Base-by-base conservation (phyloP, 2,113 vertebrate species). In the Tetrax tetrax region DNA sequence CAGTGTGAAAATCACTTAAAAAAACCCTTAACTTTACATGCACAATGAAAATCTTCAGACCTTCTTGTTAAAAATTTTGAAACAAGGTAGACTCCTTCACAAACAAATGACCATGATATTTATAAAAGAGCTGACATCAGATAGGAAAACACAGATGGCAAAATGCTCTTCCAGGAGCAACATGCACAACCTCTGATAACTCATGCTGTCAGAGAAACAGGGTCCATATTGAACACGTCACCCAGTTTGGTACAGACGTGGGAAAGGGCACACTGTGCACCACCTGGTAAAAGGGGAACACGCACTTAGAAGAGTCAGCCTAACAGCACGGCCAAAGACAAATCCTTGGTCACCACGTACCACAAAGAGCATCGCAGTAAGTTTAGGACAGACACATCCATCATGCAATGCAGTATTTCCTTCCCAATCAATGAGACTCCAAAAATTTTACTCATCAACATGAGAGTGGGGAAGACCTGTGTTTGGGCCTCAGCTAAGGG, bases 261-360 rank as follows among this genome's bases (percentile, higher is more conserved):
- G 64, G 16, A 10, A 50, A 47, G 69, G 64, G 19, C 22, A 38
- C 5, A 0, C 12, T 14, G 8, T 21, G 10, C 57, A 33, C 45
- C 19, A 2, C 65, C 12, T 7, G 10, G 19, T 33, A 33, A n/a
- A n/a, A 68, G 41, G 31, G 5, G 25, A 71, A 8, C 12, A 18
- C 1, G 1, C 3, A 0, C 21, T 33, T 17, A 10, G 38, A 45
- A 35, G 23, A 60, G 14, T 31, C 74, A 84, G 9, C 41, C 41
- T 27, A 25, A 70, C 18, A 28, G 45, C n/a, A 7, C 0, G 9
- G 18, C 66, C n/a, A 35, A 60, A 48, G 20, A 11, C 29, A 76
- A 45, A 38, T 4, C 51, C 72, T 38, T 38, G 27, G 54, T 38
- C 37, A 43, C 37, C 51, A 50, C 5, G 1, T 14, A 27, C 17